Evolutionary conservation across 2,888 invertebrate genomes (phyloP).

Genomic region (Acanthoscelides obtectus): DNA sequence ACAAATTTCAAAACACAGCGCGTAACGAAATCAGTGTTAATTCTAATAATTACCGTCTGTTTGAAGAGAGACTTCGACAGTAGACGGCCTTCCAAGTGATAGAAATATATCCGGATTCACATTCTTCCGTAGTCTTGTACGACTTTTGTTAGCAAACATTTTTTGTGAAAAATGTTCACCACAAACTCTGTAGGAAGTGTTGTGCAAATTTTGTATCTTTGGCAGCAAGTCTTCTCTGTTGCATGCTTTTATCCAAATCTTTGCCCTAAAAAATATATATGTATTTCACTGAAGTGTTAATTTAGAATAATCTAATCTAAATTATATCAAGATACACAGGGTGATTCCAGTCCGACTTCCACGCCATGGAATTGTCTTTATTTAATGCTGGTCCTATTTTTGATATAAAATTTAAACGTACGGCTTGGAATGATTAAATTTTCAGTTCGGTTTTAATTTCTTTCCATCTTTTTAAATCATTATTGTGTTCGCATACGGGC

Average conservation of each 20-base stretch:
- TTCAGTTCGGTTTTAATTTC: too few species aligned
- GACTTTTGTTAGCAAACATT: not conserved
- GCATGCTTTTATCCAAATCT: conserved; percentile 6
- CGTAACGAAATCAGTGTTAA: not conserved
- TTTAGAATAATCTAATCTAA: too few species aligned
- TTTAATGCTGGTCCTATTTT: too few species aligned
- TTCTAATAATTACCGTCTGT: not conserved
- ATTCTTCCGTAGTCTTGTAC: not conserved
- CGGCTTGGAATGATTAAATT: too few species aligned
- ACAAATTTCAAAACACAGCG: not conserved
- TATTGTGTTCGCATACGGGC: too few species aligned
- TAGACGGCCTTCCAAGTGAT: not conserved
- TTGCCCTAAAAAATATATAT: conserved; percentile 3
- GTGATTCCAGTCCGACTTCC: too few species aligned
- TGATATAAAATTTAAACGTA: too few species aligned
- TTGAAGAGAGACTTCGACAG: not conserved
- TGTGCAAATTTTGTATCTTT: not conserved
- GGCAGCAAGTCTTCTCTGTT: conserved; percentile 6
- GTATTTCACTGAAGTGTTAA: too few species aligned
- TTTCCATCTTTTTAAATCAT: too few species aligned
- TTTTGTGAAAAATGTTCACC: not conserved
- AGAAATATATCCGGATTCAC: not conserved
- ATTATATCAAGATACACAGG: too few species aligned
- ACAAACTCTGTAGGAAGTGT: not conserved
- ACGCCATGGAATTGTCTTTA: too few species aligned